Percentiles rank a stretch among this genome's conserved stretches.
phyloP scores from a whole-genome alignment of 2,888 invertebrate species.

The Venusia cambrica region DNA sequence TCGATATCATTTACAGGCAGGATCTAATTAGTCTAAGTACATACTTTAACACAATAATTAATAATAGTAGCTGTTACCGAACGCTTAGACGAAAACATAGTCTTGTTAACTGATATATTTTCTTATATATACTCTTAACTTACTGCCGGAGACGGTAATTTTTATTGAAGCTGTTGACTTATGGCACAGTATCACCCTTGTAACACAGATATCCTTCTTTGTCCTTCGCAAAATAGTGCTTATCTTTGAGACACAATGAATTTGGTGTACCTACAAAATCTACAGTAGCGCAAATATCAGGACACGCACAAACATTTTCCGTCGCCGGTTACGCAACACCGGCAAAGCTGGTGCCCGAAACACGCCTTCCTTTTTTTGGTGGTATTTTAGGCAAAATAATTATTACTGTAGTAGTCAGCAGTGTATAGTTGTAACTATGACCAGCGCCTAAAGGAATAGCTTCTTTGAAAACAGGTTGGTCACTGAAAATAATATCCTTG shows the following conservation, averaged over 20 bases:
- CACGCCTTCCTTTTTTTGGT: too few species aligned
- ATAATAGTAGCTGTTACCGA: too few species aligned
- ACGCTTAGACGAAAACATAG: too few species aligned
- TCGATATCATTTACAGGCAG: constrained; percentile 12
- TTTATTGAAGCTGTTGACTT: too few species aligned
- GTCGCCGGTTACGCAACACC: constrained; percentile 46
- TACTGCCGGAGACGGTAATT: too few species aligned
- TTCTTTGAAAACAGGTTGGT: too few species aligned
- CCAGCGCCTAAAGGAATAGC: too few species aligned
- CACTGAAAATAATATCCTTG: too few species aligned
- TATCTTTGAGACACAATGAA: constrained; percentile 55
- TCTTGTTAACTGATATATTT: too few species aligned
- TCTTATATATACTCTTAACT: too few species aligned
- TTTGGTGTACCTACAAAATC: constrained; percentile 42
- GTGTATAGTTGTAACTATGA: constrained; percentile 21
- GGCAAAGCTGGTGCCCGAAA: constrained; percentile 39
- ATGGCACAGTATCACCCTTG: constrained; percentile 29
- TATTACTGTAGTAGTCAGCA: too few species aligned
- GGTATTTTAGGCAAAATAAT: constrained; percentile 17
- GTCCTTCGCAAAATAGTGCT: constrained; percentile 53
- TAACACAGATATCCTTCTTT: constrained; percentile 41
- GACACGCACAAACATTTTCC: constrained; percentile 35
- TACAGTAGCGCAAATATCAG: constrained; percentile 45
- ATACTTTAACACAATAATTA: too few species aligned
- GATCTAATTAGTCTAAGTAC: constrained; percentile 19